Evolutionary conservation across 2,888 invertebrate species (phyloP), one percentile per base, ranked within the genome.

Genomic region (Drosophila quinaria): DNA sequence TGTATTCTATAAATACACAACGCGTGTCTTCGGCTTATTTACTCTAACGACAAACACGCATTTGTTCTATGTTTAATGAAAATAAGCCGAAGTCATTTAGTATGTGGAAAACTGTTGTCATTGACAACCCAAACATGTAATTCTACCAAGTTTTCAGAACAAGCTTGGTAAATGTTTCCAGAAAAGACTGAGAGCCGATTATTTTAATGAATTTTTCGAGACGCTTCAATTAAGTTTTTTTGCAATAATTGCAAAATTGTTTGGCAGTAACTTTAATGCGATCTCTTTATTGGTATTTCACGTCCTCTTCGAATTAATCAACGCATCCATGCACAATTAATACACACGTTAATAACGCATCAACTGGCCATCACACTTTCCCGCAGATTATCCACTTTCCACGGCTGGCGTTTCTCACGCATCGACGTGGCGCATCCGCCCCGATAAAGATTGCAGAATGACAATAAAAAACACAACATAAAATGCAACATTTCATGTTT

Each of bases 321-420:
- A 72, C 68, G 67, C 74, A 75, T 46, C 81, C 81, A 81, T 79
- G 87, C 77, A 79, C 71, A 76, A 79, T 81, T 83, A 85, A 85
- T 88, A 71, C 70, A 71, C 69, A 76, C 89, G 71, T 87, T 86
- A 85, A 79, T 85, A 81, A 85, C 84, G 81, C 85, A 68, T 79
- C 81, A 76, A 54, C 74, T 70, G 79, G 47, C 62, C 56, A 42
- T 69, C 79, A 77, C 56, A 69, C 39, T 42, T 51, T 62, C 47
- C 52, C 55, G 37, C 63, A 42, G 42, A 56, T 51, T 46, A 41
- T 29, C 58, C 39, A 56, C 44, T 63, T 65, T 46, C 61, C 61
- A 50, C 50, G 39, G 50, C 65, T 59, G 50, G 19, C 63, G 59
- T 47, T 66, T 56, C 46, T 47, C 46, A 41, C 31, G 25, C 66